Evolutionary conservation across 2,888 invertebrate genomes (phyloP), one percentile per base, ranked within the genome.

Genomic region (Adineta ricciae): DNA sequence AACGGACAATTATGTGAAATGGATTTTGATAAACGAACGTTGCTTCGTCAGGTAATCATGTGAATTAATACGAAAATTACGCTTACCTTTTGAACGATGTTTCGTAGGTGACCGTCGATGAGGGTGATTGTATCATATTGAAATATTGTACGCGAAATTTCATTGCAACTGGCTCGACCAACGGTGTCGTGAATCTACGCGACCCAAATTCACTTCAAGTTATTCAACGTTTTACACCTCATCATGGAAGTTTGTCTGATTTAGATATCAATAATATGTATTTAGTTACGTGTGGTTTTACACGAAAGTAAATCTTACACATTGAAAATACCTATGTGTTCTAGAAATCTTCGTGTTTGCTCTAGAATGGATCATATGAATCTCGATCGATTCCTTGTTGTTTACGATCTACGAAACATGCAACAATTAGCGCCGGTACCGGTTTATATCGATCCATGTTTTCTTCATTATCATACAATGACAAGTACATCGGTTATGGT

Each of bases 401-500:
- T 78, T 11, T 78, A 78, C 41, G 78, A 78, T 41, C 19, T 78
- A 41, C 38, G 78, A 41, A 78, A 78, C 41, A 78, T 78, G 78
- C 38, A 78, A 78, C 38, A 78, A 78, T 41, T 78, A 41, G 78
- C 78, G n/a, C 78, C 78, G 7, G 78, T 78, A 78, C 78, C 78
- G 3, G 78, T 78, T 24, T 78, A 41, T 78, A 41, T 78, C 41
- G 78, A 78, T 78, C 78, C 78, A 78, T 78, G 78, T 41, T 78
- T 78, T 24, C 2, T 78, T 24, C 78, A 78, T 41, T 78, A 78
- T 78, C 78, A 78, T 78, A 78, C 78, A 41, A 78, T 78, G 78
- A 78, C 78, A n/a, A 78, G 78, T 21, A 78, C 78, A 11, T 78
- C 78, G n/a, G 78, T 78, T 78, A 78, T 78, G 78, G 78, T 78